phyloP scores from a whole-genome alignment of 2,888 invertebrate species.

The Pachycephus smyrnensis region DNA sequence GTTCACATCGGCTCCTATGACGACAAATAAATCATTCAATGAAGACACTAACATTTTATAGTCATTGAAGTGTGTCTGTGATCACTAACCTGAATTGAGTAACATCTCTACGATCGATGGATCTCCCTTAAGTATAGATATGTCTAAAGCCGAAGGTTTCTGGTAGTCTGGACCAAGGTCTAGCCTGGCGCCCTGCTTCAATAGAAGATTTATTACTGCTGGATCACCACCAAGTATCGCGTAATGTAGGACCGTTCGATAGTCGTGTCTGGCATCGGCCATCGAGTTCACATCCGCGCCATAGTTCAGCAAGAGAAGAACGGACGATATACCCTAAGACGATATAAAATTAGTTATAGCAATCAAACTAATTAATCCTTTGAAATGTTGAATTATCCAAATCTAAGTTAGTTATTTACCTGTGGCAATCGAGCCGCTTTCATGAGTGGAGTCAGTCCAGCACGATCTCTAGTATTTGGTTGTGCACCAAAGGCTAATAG shows the following conservation, averaged over 20 bases:
- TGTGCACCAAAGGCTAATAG: slow-evolving; percentile 88
- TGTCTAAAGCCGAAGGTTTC: slow-evolving; percentile 85
- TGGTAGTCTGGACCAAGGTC: slow-evolving; percentile 74
- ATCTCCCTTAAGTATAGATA: slow-evolving; percentile 87
- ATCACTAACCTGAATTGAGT: slow-evolving; percentile 74
- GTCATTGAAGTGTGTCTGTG: neutral
- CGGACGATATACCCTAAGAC: slow-evolving; percentile 79
- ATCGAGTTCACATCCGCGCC: slow-evolving; percentile 90
- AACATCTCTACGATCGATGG: slow-evolving; percentile 78
- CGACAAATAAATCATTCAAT: slow-evolving; percentile 14
- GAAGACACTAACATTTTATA: slow-evolving; percentile 1
- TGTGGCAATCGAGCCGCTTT: slow-evolving; percentile 85
- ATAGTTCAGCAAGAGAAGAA: slow-evolving; percentile 79
- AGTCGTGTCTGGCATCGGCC: slow-evolving; percentile 88
- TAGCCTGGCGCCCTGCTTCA: slow-evolving; percentile 85
- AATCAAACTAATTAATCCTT: neutral
- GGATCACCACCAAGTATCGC: slow-evolving; percentile 83
- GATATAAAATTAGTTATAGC: neutral
- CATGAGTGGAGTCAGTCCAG: slow-evolving; percentile 92
- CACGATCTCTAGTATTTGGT: slow-evolving; percentile 87
- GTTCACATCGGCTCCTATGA: slow-evolving; percentile 81
- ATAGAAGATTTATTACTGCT: slow-evolving; percentile 80
- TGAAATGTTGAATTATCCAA: neutral
- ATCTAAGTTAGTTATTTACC: slow-evolving; percentile 64
- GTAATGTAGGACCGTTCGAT: slow-evolving; percentile 88